phyloP scores from a whole-genome alignment of 2,797 vertebrate genomes.

The Toxotes lorentzi region DNA sequence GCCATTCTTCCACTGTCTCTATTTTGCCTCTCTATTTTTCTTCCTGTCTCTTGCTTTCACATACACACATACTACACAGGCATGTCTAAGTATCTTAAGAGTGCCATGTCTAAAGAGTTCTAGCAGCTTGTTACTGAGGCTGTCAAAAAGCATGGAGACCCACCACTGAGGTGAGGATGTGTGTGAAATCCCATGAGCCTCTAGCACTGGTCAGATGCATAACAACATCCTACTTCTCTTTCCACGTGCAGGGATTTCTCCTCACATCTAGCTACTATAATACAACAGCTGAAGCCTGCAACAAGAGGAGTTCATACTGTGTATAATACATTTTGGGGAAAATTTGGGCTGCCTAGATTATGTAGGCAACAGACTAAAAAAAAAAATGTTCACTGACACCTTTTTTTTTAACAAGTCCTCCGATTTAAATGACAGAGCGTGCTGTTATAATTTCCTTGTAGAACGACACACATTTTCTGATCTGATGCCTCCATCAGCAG shows the following conservation, averaged over 20 bases:
- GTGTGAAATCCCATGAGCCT: slow-evolving; percentile 76
- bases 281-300: slow-evolving; percentile 13
- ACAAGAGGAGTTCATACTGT: background rate
- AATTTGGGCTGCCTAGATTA: background rate
- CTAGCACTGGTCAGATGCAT: slow-evolving; percentile 59
- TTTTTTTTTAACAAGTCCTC: background rate
- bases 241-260: slow-evolving; percentile 39
- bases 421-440: background rate
- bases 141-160: slow-evolving; percentile 78
- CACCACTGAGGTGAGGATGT: slow-evolving; percentile 79
- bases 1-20: slow-evolving; percentile 61
- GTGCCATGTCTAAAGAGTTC: slow-evolving; percentile 77
- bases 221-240: slow-evolving; percentile 59
- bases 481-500: background rate
- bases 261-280: slow-evolving; percentile 8
- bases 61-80: slow-evolving; percentile 65
- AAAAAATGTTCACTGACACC: background rate
- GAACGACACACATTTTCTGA: background rate
- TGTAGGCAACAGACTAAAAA: rapidly evolving
- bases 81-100: slow-evolving; percentile 72
- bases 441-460: background rate
- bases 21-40: slow-evolving; percentile 63
- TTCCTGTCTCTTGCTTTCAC: slow-evolving; percentile 53
- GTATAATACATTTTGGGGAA: background rate
- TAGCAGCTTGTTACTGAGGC: slow-evolving; percentile 78